Conservation (phyloP, 2,797 vertebrate genomes). For the Rhinichthys osculus region DNA sequence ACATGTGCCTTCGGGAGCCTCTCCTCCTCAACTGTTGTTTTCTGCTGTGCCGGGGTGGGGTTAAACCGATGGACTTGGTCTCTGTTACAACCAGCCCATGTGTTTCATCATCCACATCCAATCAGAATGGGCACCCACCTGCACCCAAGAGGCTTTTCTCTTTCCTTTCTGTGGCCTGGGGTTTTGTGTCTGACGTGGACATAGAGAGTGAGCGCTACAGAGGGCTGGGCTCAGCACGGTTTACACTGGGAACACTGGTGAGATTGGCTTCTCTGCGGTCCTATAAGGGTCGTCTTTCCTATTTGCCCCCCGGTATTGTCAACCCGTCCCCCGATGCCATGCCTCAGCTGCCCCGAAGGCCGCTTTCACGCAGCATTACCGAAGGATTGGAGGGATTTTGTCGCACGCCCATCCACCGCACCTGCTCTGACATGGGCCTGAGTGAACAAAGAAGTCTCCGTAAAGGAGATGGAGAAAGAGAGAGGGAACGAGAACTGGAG, state of each 20-base stretch:
- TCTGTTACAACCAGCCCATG: slow-evolving; percentile 85
- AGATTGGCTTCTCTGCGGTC: slow-evolving; percentile 88
- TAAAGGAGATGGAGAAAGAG: slow-evolving; percentile 74
- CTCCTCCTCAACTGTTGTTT: slow-evolving; percentile 92
- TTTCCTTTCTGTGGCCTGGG: slow-evolving; percentile 94
- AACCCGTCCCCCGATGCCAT: slow-evolving; percentile 70
- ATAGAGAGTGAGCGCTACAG: slow-evolving; percentile 94
- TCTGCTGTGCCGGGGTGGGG: slow-evolving; percentile 87
- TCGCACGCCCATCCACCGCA: slow-evolving; percentile 80
- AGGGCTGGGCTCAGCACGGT: slow-evolving; percentile 88
- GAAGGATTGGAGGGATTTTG: slow-evolving; percentile 81
- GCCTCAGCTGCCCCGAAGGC: slow-evolving; percentile 76
- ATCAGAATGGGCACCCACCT: slow-evolving; percentile 68
- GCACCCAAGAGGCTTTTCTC: slow-evolving; percentile 84
- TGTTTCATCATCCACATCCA: slow-evolving; percentile 64
- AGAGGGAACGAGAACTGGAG: slow-evolving; percentile 75
- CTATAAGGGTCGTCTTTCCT: slow-evolving; percentile 91
- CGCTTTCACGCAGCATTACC: slow-evolving; percentile 83
- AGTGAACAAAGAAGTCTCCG: slow-evolving; percentile 82
- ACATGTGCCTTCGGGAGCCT: slow-evolving; percentile 88
- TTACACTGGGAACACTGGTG: slow-evolving; percentile 88
- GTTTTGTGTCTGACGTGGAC: slow-evolving; percentile 93
- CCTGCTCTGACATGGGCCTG: slow-evolving; percentile 88
- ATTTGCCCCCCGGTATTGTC: slow-evolving; percentile 82
- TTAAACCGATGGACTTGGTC: slow-evolving; percentile 88